Percentiles rank a stretch among this genome's conserved stretches.
Conservation (phyloP, 2,113 vertebrate species). For the Chaenogobius annularis region DNA sequence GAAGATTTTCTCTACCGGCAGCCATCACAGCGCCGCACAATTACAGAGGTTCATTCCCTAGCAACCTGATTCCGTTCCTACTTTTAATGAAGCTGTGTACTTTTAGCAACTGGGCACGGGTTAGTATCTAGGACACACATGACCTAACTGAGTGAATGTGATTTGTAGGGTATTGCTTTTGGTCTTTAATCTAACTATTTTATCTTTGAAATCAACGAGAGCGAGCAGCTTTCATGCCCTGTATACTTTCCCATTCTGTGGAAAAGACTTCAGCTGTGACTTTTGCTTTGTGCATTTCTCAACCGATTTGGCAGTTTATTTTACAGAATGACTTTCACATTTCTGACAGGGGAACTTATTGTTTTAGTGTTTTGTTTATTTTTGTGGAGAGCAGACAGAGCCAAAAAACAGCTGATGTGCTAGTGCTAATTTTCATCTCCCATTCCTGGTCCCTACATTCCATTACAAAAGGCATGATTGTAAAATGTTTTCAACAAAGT, state of each 20-base stretch:
- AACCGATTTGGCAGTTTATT: background rate
- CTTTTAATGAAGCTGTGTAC: conserved; percentile 25
- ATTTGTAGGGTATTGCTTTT: background rate
- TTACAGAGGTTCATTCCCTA: conserved; percentile 24
- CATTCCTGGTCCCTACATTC: background rate
- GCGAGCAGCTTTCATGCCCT: background rate
- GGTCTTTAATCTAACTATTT: background rate
- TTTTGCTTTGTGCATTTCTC: background rate
- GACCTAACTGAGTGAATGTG: background rate
- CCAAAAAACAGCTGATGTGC: too few relatives aligned
- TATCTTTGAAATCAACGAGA: background rate
- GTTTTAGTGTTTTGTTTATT: background rate
- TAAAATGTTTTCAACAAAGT: background rate
- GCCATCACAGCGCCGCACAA: conserved; percentile 11
- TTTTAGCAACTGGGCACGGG: background rate
- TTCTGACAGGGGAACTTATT: background rate
- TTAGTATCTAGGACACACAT: background rate
- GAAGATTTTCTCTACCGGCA: conserved; percentile 29
- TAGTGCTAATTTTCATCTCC: background rate
- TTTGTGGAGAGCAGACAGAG: background rate
- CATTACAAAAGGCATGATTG: background rate
- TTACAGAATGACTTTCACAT: background rate
- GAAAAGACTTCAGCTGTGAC: background rate
- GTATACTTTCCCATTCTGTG: background rate
- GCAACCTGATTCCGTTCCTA: conserved; percentile 16